Conservation (phyloP, 2,888 invertebrate genomes). For the Limnephilus auricula region DNA sequence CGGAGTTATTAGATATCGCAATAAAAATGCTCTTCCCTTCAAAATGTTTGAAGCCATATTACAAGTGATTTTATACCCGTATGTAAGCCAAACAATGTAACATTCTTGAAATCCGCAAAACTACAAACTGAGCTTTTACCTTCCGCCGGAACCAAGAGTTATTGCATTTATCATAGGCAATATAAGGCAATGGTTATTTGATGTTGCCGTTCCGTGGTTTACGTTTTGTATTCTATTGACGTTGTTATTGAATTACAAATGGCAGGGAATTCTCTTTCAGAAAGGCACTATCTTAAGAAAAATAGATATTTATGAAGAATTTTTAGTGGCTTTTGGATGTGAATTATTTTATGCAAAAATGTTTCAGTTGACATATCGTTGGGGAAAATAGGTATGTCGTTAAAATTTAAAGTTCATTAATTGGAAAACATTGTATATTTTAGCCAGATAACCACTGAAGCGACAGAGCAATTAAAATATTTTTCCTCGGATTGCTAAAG, state of each 20-base stretch:
- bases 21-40: not conserved
- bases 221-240: slow-evolving; percentile 31
- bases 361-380: too few relatives aligned
- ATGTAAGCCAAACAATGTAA: not conserved
- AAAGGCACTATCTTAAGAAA: not conserved
- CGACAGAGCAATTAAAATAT: too few relatives aligned
- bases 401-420: too few relatives aligned
- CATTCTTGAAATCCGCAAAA: not conserved
- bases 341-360: too few relatives aligned
- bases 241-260: slow-evolving; percentile 25
- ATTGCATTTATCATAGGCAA: slow-evolving; percentile 52
- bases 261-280: not conserved
- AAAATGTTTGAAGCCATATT: not conserved
- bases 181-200: slow-evolving; percentile 45
- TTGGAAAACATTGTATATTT: too few relatives aligned
- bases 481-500: too few relatives aligned
- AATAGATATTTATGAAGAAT: not conserved
- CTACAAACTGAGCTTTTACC: not conserved
- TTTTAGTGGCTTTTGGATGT: not conserved
- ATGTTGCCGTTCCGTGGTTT: slow-evolving; percentile 31
- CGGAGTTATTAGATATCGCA: not conserved
- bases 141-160: slow-evolving; percentile 18
- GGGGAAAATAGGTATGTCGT: too few relatives aligned
- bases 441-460: too few relatives aligned
- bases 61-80: not conserved